Percentiles rank a stretch among this genome's conserved stretches.
Evolutionary conservation across 2,888 invertebrate genomes (phyloP).

Genomic region (Urechis unicinctus): DNA sequence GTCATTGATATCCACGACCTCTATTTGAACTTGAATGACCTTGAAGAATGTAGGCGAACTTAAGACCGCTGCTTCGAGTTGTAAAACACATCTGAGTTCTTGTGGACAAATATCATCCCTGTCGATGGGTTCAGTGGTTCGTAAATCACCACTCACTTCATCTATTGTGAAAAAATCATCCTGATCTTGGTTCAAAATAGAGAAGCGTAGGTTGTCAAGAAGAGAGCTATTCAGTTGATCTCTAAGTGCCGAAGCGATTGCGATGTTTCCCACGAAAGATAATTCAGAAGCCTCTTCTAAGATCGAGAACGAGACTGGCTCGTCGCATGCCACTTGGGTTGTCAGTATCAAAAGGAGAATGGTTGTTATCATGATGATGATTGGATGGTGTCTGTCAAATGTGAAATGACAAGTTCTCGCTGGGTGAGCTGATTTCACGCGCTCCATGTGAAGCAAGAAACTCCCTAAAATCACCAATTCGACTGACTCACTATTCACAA

Average conservation of each 20-base stretch:
- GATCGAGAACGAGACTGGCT: too few relatives aligned
- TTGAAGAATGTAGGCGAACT: neutral
- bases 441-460: too few relatives aligned
- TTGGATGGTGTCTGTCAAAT: too few relatives aligned
- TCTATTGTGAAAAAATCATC: neutral
- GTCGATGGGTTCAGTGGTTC: neutral
- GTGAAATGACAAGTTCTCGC: too few relatives aligned
- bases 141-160: neutral
- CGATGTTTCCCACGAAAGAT: neutral
- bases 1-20: neutral
- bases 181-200: neutral
- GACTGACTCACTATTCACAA: too few relatives aligned
- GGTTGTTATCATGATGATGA: too few relatives aligned
- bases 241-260: neutral
- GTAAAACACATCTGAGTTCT: neutral
- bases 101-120: neutral
- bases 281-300: neutral
- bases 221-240: neutral
- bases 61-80: neutral
- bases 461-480: too few relatives aligned
- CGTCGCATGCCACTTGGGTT: too few relatives aligned
- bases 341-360: too few relatives aligned
- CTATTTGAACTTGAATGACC: neutral
- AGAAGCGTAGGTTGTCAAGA: neutral
- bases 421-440: too few relatives aligned